These are phyloP conservation scores for Metacarcinus magister DNA, from an alignment of 2,888 invertebrate genomes.

Conservation along the genomic window DNA sequence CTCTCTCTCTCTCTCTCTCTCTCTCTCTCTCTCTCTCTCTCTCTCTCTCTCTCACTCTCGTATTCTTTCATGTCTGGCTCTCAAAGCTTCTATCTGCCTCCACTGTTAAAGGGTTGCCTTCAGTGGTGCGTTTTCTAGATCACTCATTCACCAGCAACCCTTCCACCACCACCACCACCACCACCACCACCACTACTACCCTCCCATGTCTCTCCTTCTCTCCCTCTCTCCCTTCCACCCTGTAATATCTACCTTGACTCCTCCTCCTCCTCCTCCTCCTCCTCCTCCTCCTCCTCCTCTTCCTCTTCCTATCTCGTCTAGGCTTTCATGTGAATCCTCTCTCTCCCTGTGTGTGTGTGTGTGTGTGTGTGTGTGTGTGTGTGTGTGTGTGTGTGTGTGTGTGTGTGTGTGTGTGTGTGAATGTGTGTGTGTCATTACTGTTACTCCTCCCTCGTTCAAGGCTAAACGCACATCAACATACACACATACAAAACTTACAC, in stretches of 20 bases:
- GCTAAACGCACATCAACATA: not conserved
- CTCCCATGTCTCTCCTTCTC: too few species aligned
- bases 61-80: conserved; percentile 39
- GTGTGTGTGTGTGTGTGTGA: not conserved
- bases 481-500: not conserved
- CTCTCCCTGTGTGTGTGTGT: too few species aligned
- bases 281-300: too few species aligned
- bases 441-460: not conserved
- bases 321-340: too few species aligned
- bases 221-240: too few species aligned
- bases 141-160: not conserved
- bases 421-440: not conserved
- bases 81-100: conserved; percentile 27
- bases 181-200: too few species aligned
- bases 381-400: conserved; percentile 11
- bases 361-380: not conserved
- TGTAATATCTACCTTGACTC: too few species aligned
- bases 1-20: not conserved
- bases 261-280: too few species aligned
- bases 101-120: not conserved
- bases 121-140: not conserved
- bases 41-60: not conserved
- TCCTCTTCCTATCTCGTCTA: too few species aligned
- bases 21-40: conserved; percentile 39
- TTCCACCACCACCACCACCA: not conserved